Evolutionary conservation across 2,888 invertebrate species (phyloP), one percentile per base, ranked within the genome.

Genomic region (Muscina levida): DNA sequence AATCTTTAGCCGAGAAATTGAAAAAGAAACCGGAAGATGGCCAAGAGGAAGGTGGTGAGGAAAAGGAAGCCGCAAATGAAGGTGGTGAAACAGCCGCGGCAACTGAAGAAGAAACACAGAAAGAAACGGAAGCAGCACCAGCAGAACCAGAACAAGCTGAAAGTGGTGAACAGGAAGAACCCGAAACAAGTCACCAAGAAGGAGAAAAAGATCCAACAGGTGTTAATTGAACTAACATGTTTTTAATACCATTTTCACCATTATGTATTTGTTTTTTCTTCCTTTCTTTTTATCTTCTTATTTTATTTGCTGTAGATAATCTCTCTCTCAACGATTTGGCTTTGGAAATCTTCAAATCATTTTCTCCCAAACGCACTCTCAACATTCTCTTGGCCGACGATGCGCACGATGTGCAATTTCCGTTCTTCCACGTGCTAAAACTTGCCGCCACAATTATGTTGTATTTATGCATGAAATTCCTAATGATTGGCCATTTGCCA

Each of bases 371-470:
- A 86, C 92, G 92, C 77, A 94, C 94, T 19, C 85, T 93, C 8
- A 88, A 88, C 67, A 92, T 93, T 86, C 91, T 95, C 80, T 86
- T 93, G 13, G 92, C 91, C 19, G 92, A 92, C 0, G 91, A 91
- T 0, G 87, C 89, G 0, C 87, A 89, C 1, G 90, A 91, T 53
- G 93, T 94, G 84, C 84, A 88, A 51, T 93, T 95, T 82, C 91
- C 93, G 39, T 93, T 95, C 86, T 92, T 95, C 78, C 94, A 96
- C 84, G 94, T 95, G 2, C 91, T 96, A 39, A 92, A 95, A 82
- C 92, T 93, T n/a, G 85, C 93, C 44, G 92, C 93, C 72, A 94
- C 94, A 2, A 85, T 94, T 1, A 92, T 93, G 79, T 89, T 95
- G 75, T 92, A 94, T 83, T 86, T 94, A 11, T 93, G 93, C 5